Evolutionary conservation across 2,888 invertebrate genomes (phyloP).

Genomic region (Thymelicus lineola): DNA sequence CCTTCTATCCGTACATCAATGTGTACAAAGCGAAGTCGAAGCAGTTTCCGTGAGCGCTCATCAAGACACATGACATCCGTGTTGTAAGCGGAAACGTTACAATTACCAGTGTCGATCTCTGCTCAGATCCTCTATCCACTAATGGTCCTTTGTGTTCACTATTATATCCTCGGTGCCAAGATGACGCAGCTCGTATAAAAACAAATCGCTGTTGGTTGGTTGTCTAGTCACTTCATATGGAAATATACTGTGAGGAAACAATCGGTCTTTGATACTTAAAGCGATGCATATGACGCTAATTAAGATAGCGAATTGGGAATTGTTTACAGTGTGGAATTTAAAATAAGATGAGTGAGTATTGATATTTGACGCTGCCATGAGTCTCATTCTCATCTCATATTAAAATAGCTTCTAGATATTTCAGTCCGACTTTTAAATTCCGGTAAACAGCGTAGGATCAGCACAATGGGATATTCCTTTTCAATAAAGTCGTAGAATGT

Average conservation of each 20-base stretch:
- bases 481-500: no score
- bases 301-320: no score
- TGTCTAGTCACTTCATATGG: not conserved
- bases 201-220: not conserved
- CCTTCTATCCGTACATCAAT: not conserved
- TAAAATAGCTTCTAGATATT: no score
- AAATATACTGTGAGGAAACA: slow-evolving; percentile 5
- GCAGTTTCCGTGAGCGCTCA: slow-evolving; percentile 20
- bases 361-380: no score
- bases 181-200: slow-evolving; percentile 6
- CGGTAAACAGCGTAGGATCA: not conserved
- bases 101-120: slow-evolving; percentile 34
- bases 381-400: no score
- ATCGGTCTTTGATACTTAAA: not conserved
- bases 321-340: no score
- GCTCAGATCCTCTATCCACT: slow-evolving; percentile 31
- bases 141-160: slow-evolving; percentile 37
- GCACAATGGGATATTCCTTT: no score
- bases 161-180: slow-evolving; percentile 16
- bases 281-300: not conserved
- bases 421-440: not conserved
- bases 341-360: no score
- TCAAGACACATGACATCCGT: slow-evolving; percentile 22
- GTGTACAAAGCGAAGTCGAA: not conserved
- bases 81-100: slow-evolving; percentile 52